phyloP scores from a whole-genome alignment of 2,797 vertebrate species.

The Trichosurus vulpecula region DNA sequence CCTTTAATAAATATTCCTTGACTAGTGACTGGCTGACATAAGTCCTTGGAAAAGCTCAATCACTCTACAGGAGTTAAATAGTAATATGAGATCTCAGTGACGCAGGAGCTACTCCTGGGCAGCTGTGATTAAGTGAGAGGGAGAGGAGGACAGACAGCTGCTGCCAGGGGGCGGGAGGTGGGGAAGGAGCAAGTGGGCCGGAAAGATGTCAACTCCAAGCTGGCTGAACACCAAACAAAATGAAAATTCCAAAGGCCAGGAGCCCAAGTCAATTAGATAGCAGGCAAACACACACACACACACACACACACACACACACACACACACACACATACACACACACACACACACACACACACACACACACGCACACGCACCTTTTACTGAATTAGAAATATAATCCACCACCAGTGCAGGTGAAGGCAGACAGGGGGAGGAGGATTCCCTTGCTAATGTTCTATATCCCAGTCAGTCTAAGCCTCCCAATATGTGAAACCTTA shows the following conservation, averaged over 20 bases:
- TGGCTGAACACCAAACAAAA: neutral
- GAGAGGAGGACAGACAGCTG: neutral
- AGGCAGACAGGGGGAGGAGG: neutral
- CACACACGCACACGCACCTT: neutral
- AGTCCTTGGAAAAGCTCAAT: neutral
- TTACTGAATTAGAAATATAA: neutral
- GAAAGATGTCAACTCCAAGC: neutral
- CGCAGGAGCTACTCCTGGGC: neutral
- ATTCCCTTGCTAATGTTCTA: neutral
- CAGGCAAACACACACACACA: too few relatives aligned
- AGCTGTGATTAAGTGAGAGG: neutral
- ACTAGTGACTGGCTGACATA: neutral
- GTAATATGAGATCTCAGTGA: neutral
- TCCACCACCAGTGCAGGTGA: neutral
- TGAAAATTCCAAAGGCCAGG: neutral
- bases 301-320: too few relatives aligned
- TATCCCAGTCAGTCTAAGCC: neutral
- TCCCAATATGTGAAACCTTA: neutral
- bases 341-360: too few relatives aligned
- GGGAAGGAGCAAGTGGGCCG: neutral
- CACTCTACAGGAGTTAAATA: neutral
- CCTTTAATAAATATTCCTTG: neutral
- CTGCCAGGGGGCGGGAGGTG: neutral
- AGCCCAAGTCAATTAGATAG: neutral
- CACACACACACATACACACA: too few relatives aligned